Base-by-base conservation (phyloP, 2,888 invertebrate species). In the Parascotia fuliginaria region DNA sequence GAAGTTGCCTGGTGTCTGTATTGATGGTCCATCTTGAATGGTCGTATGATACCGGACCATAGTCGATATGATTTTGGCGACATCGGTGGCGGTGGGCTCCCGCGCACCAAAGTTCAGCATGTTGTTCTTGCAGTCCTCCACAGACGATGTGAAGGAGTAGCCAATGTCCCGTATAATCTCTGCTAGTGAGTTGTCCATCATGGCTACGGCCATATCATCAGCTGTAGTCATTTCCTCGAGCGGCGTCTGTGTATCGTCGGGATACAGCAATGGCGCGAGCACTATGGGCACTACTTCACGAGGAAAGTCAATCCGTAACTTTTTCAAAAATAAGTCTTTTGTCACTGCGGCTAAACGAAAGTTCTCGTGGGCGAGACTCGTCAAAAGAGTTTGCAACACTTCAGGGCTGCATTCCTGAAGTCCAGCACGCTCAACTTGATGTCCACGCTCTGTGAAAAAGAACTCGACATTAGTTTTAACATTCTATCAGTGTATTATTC, bases 91-190 rank as follows among this genome's bases (percentile, higher is more conserved):
- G 11, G 96, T 95, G 29, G 98, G 94, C 89, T 97, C 98, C 55
- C 96, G 93, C 11, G 95, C 95, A 12, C 96, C 96, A 66, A 98
- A 94, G 75, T 97, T 97, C 59, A 96, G 91, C 82, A 99, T 93
- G 75, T 96, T 95, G 77, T 94, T 95, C 69, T 98, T 95, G 81
- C 98, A 98, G 83, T 97, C 97, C 76, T 98, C 98, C 36, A 97
- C 93, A 14, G 95, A 95, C 43, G 95, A 90, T 46, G 98, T 98
- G 82, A 98, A 98, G 65, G 95, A 93, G 88, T 97, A 98, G 44
- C 99, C 98, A 78, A 98, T 94, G 89, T 99, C 99, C 81, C 96
- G 94, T 75, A 99, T 95, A 77, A 98, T 94, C 79, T 98, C 98
- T 60, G 97, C 96, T 79, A 97, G 90, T 56, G 96, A 95, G 79